Conservation (phyloP, 2,797 vertebrate genomes). For the Ispidina lecontei region DNA sequence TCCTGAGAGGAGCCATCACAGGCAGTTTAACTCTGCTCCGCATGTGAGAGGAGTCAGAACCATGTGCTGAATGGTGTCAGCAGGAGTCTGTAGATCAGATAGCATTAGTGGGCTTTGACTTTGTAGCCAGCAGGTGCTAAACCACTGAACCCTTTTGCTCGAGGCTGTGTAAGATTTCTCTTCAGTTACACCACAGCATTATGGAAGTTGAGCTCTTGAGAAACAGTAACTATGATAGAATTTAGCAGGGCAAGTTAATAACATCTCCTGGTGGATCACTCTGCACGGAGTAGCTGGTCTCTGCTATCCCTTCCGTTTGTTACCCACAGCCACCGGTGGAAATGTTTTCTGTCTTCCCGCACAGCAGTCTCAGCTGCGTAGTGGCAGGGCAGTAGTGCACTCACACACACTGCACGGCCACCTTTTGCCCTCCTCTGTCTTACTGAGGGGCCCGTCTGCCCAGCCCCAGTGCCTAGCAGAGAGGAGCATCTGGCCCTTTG, state of each 20-base stretch:
- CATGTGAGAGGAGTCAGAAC: neutral
- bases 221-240: neutral
- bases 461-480: conserved; percentile 26
- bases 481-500: conserved; percentile 71
- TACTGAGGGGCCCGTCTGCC: conserved; percentile 58
- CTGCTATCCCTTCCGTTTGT: neutral
- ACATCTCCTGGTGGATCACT: neutral
- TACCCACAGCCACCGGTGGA: neutral
- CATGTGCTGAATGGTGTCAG: neutral
- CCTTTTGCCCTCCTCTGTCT: conserved; percentile 54
- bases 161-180: neutral
- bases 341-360: neutral
- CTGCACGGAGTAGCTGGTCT: neutral
- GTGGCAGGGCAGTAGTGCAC: neutral
- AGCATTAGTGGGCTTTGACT: neutral
- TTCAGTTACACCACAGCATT: neutral
- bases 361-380: neutral
- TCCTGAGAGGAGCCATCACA: neutral
- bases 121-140: conserved; percentile 17
- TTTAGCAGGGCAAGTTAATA: neutral
- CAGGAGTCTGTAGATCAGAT: neutral
- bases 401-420: neutral
- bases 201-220: neutral
- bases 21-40: neutral
- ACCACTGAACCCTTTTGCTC: neutral